Evolutionary conservation across 2,113 vertebrate genomes (phyloP).

Genomic region (Hoplias malabaricus): DNA sequence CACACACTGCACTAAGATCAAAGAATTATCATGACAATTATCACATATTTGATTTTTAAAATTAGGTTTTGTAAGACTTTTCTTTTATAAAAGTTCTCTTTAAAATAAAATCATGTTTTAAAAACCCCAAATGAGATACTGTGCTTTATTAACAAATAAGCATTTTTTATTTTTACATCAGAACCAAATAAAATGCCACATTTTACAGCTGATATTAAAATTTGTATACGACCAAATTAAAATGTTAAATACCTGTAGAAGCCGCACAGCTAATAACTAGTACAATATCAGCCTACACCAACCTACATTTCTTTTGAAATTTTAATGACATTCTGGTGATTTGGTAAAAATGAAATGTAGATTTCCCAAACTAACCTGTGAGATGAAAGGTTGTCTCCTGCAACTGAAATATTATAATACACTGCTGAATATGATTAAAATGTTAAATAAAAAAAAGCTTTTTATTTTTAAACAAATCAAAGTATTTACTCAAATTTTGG

Average conservation of each 20-base stretch:
- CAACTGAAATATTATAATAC: background rate
- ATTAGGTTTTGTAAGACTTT: too few species aligned
- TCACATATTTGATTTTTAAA: background rate
- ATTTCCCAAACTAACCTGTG: too few species aligned
- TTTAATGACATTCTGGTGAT: too few species aligned
- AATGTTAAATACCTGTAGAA: background rate
- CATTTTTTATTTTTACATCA: background rate
- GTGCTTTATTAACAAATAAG: background rate
- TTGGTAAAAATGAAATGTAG: background rate
- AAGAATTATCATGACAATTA: background rate
- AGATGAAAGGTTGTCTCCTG: too few species aligned
- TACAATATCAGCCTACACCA: too few species aligned
- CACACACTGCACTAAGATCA: background rate
- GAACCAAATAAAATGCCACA: too few species aligned
- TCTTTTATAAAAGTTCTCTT: too few species aligned
- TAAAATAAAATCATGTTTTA: background rate
- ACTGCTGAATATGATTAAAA: background rate
- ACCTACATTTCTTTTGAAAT: too few species aligned
- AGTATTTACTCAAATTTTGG: background rate
- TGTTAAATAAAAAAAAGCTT: slow-evolving; percentile 15
- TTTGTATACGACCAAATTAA: background rate
- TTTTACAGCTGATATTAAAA: background rate
- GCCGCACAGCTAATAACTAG: background rate
- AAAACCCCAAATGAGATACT: background rate
- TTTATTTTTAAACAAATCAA: background rate